phyloP scores from a whole-genome alignment of 2,113 vertebrate genomes.

The Candoia aspera region DNA sequence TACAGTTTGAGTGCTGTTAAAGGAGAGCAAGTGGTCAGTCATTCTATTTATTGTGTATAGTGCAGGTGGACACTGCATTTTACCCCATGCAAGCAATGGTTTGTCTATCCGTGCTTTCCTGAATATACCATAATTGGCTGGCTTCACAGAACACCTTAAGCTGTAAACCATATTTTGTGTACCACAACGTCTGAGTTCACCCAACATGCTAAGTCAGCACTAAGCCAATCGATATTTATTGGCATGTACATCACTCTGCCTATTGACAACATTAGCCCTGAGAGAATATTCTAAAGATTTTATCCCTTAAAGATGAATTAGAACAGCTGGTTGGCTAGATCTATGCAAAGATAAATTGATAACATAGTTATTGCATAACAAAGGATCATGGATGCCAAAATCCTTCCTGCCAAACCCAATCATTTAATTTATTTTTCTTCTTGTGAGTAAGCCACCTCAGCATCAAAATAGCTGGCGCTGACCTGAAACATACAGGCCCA shows the following conservation, averaged over 20 bases:
- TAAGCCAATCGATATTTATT: neutral
- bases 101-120: neutral
- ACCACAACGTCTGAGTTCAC: neutral
- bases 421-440: neutral
- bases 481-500: neutral
- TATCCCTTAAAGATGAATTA: neutral
- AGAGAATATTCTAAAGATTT: constrained; percentile 9
- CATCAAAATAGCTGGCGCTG: neutral
- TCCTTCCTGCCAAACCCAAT: neutral
- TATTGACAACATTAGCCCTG: neutral
- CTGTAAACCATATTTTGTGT: neutral
- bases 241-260: neutral
- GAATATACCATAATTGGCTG: neutral
- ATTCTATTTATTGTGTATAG: neutral
- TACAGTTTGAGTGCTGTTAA: neutral
- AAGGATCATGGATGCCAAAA: neutral
- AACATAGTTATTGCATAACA: neutral
- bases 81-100: neutral
- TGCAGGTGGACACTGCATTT: neutral
- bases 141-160: neutral
- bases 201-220: neutral
- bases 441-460: neutral
- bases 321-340: constrained; percentile 12
- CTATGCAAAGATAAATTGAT: neutral
- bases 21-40: neutral